Conservation (phyloP, 2,888 invertebrate genomes). For the Caenorhabditis wallacei region DNA sequence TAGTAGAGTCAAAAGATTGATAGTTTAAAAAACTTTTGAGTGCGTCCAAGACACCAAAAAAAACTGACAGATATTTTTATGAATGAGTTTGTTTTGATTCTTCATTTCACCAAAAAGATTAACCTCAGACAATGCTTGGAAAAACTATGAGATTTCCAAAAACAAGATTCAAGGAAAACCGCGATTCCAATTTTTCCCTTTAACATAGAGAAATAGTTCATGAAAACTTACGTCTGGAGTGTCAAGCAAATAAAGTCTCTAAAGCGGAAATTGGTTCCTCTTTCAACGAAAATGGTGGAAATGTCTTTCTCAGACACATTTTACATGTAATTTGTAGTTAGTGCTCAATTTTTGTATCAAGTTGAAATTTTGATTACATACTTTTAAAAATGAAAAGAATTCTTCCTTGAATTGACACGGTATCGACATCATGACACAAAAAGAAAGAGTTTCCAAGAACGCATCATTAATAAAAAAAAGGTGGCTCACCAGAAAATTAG, state of each 20-base stretch:
- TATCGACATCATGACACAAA: not conserved
- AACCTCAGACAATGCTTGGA: not conserved
- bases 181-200: not conserved
- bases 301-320: no score
- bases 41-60: not conserved
- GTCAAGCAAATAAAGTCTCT: slow-evolving; percentile 8
- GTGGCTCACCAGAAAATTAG: slow-evolving; percentile 3
- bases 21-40: not conserved
- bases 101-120: slow-evolving; percentile 4
- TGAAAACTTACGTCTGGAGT: not conserved
- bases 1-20: not conserved
- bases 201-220: not conserved
- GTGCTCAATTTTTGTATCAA: slow-evolving; percentile 12
- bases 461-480: not conserved
- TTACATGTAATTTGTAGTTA: slow-evolving; percentile 26
- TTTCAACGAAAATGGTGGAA: not conserved
- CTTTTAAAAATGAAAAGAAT: not conserved
- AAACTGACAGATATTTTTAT: not conserved
- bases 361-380: slow-evolving; percentile 9
- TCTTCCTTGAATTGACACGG: not conserved
- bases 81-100: not conserved
- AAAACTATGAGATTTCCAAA: not conserved
- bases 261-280: slow-evolving; percentile 4
- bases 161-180: no score
- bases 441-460: slow-evolving; percentile 1